Percentiles rank a stretch among this genome's conserved stretches.
phyloP scores from a whole-genome alignment of 1,140 invertebrate species.

The Reticulitermes speratus region DNA sequence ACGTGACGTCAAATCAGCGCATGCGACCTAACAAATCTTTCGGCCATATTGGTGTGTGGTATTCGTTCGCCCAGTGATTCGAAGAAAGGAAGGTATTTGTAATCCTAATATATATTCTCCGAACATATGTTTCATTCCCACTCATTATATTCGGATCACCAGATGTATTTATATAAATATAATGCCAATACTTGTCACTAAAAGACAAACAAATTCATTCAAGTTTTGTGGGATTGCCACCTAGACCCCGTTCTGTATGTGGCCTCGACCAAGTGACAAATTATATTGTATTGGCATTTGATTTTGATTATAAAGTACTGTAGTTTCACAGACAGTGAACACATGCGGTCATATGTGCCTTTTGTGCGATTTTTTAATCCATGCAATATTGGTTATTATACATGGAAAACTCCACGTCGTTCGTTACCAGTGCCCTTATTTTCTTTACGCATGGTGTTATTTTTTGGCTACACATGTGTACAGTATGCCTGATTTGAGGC shows the following conservation, averaged over 20 bases:
- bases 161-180: background rate
- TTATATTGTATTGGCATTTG: background rate
- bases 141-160: background rate
- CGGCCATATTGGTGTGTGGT: constrained; percentile 28
- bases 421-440: background rate
- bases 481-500: constrained; percentile 17
- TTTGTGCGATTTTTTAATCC: background rate
- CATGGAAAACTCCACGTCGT: background rate
- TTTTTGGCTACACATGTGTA: constrained; percentile 12
- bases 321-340: background rate
- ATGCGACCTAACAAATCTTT: constrained; percentile 9
- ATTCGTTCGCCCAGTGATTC: constrained; percentile 12
- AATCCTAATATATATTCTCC: constrained; percentile 3
- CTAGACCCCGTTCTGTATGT: background rate
- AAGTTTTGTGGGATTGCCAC: background rate
- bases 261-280: background rate
- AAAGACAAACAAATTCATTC: too few species aligned
- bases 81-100: constrained; percentile 22
- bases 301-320: background rate
- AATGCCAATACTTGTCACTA: constrained; percentile 16
- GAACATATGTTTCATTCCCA: constrained; percentile 19
- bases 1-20: background rate
- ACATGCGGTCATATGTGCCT: background rate
- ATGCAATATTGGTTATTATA: background rate
- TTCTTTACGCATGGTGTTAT: constrained; percentile 19